These are phyloP conservation scores for Syndactyla subalaris DNA, from an alignment of 2,797 vertebrate genomes.

Conservation along the genomic window DNA sequence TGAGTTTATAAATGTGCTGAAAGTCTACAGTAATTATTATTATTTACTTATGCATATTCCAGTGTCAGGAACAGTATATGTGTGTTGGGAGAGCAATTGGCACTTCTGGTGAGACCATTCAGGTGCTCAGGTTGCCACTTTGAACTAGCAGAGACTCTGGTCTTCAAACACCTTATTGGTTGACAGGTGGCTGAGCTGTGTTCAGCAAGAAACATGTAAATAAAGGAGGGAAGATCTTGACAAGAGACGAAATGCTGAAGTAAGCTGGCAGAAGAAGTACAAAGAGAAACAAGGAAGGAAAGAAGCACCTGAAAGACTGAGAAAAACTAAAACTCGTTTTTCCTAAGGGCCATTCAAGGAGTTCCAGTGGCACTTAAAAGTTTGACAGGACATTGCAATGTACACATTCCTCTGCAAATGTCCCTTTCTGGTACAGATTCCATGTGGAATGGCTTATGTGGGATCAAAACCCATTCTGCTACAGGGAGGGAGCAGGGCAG, in stretches of 20 bases:
- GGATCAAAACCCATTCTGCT: background rate
- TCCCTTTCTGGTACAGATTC: background rate
- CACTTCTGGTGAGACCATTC: rapidly evolving
- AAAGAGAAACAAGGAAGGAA: background rate
- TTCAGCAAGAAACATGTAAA: background rate
- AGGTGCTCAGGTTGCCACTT: background rate
- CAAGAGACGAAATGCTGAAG: background rate
- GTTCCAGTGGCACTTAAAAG: background rate
- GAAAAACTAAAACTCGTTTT: background rate
- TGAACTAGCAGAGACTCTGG: background rate
- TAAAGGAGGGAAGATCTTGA: background rate
- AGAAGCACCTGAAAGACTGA: background rate
- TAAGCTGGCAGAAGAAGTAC: background rate
- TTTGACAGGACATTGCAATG: rapidly evolving
- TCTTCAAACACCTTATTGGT: rapidly evolving
- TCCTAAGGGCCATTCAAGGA: background rate
- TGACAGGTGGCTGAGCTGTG: background rate
- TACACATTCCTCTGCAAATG: background rate
- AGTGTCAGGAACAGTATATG: background rate
- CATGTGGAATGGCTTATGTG: background rate
- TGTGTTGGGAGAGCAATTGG: background rate
- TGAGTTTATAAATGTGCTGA: background rate
- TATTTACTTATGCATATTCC: background rate
- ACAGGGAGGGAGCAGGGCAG: background rate
- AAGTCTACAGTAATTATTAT: background rate